Conservation (phyloP, 2,888 invertebrate genomes). For the Heliconius erato region DNA sequence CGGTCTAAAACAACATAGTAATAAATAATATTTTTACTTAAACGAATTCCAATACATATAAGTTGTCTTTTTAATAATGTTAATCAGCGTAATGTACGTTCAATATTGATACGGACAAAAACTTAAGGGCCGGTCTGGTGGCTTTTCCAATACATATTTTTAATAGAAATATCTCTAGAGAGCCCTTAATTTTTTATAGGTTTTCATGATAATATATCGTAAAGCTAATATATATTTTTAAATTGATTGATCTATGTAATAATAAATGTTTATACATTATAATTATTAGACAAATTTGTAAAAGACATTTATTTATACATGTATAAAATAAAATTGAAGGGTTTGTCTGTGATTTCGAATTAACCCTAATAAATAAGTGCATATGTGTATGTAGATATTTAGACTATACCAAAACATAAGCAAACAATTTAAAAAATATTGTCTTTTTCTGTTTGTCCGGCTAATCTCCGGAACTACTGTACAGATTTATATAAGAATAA, state of each 20-base stretch:
- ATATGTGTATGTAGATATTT: too few relatives aligned
- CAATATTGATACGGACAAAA: not conserved
- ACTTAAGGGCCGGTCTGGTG: not conserved
- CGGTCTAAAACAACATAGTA: not conserved
- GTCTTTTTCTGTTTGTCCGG: too few relatives aligned
- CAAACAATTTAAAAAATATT: too few relatives aligned
- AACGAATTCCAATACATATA: not conserved
- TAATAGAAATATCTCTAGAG: constrained; percentile 16
- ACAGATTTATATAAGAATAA: too few relatives aligned
- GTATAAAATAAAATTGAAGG: not conserved
- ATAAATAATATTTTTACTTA: not conserved
- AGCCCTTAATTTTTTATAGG: not conserved
- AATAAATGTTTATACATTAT: not conserved
- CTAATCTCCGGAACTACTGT: too few relatives aligned
- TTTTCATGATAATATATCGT: not conserved
- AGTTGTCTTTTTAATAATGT: not conserved
- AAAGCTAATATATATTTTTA: not conserved
- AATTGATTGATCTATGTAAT: not conserved
- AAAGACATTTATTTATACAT: too few relatives aligned
- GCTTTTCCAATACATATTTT: not conserved
- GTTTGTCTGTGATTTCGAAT: too few relatives aligned
- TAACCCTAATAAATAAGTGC: too few relatives aligned
- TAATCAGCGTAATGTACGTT: constrained; percentile 29
- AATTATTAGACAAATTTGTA: too few relatives aligned
- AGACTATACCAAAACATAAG: too few relatives aligned